Conservation (phyloP, 2,113 vertebrate genomes). For the Suncus etruscus region DNA sequence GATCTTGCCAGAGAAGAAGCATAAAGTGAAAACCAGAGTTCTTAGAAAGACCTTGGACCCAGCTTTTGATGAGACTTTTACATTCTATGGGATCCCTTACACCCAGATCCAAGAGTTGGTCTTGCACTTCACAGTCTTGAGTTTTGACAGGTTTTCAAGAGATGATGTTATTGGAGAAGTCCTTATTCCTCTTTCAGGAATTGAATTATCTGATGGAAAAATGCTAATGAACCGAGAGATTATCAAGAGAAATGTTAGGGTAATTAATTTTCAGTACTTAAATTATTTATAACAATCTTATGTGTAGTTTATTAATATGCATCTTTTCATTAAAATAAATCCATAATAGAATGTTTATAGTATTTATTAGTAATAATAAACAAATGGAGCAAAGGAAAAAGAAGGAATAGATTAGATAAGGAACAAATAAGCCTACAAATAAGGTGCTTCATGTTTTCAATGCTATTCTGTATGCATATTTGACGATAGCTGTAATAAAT, state of each 20-base stretch:
- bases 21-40: slow-evolving; percentile 98
- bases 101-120: slow-evolving; percentile 93
- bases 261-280: slow-evolving; percentile 86
- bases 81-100: slow-evolving; percentile 96
- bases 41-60: slow-evolving; percentile 98
- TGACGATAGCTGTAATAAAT: slow-evolving; percentile 29
- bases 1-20: slow-evolving; percentile 98
- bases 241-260: slow-evolving; percentile 97
- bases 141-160: slow-evolving; percentile 98
- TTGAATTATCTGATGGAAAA: slow-evolving; percentile 93
- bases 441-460: slow-evolving; percentile 40
- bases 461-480: neutral
- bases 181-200: slow-evolving; percentile 93
- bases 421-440: neutral
- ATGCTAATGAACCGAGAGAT: slow-evolving; percentile 97
- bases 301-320: neutral
- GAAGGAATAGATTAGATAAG: neutral
- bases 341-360: neutral
- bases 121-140: slow-evolving; percentile 96
- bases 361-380: slow-evolving; percentile 50
- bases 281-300: slow-evolving; percentile 5
- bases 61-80: slow-evolving; percentile 98
- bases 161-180: slow-evolving; percentile 98
- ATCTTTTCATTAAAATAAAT: slow-evolving; percentile 55
- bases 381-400: neutral